Conservation (phyloP, 1,140 invertebrate species). For the Neelides sp. region DNA sequence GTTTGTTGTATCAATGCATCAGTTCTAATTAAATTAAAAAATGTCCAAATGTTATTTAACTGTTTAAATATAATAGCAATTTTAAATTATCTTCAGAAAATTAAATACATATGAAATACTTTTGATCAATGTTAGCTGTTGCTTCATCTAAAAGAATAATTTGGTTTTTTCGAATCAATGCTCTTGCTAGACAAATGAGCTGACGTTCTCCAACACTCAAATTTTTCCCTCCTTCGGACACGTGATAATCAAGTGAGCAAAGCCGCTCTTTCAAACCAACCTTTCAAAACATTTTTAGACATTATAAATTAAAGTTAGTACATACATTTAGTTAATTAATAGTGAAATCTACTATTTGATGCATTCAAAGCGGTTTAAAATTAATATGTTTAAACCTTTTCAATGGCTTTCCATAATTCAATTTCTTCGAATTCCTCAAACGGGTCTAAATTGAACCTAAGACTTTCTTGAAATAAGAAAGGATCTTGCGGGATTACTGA, state of each 20-base stretch:
- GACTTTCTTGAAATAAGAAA: slow-evolving; percentile 37
- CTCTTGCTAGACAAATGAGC: slow-evolving; percentile 40
- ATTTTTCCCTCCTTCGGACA: slow-evolving; percentile 36
- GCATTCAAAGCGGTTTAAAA: too few relatives aligned
- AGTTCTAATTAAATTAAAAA: slow-evolving; percentile 34
- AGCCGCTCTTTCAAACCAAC: slow-evolving; percentile 30
- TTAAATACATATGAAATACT: slow-evolving; percentile 13
- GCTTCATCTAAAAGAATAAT: slow-evolving; percentile 41
- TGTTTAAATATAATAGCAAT: background rate
- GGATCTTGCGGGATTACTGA: slow-evolving; percentile 47
- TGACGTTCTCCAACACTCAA: slow-evolving; percentile 39
- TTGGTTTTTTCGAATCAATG: slow-evolving; percentile 36
- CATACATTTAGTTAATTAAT: too few relatives aligned
- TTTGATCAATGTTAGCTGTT: slow-evolving; percentile 38
- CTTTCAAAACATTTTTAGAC: too few relatives aligned
- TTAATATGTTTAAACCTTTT: too few relatives aligned
- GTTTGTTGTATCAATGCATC: slow-evolving; percentile 60
- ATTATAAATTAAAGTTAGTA: too few relatives aligned
- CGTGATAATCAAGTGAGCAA: slow-evolving; percentile 30
- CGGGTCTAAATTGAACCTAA: slow-evolving; percentile 40
- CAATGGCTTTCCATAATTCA: too few relatives aligned
- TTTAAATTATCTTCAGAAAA: background rate
- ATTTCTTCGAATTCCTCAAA: slow-evolving; percentile 37
- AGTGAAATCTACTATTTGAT: too few relatives aligned
- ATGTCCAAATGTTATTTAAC: background rate